Base-by-base conservation (phyloP, 2,113 vertebrate genomes). In the Clarias magur region DNA sequence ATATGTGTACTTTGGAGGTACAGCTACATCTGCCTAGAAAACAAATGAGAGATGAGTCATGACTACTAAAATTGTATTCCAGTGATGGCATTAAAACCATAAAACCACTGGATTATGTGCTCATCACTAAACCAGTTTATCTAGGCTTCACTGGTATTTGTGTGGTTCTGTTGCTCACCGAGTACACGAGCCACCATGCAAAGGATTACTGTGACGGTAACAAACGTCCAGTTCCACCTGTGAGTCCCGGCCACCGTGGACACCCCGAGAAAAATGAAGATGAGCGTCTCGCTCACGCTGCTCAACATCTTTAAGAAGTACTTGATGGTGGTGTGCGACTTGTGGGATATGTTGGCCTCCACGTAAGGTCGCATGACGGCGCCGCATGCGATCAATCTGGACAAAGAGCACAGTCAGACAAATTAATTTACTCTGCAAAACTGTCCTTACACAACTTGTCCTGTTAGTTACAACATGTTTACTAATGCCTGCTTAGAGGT, bases 301-400 rank as follows among this genome's bases (percentile, higher is more conserved):
- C 98, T 99, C 98, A 96, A 99, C 98, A 99, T 99, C 94, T 99
- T 99, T 87, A 99, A 93, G 92, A 99, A 99, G 86, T 99, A 99
- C 84, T 99, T 99, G 94, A 99, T 98, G 93, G 98, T 99, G 76
- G 98, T 99, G 94, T 99, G 98, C 25, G 98, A 99, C 90, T 99
- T 99, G 93, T 99, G 98, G 80, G 98, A 99, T 92, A 99, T 99
- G 92, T 99, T 99, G 89, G 98, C 98, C 91, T 99, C 98, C 93
- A 99, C 97, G 0, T 99, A 99, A 10, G 98, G 98, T 1, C 97
- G 93, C 97, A 97, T 99, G 84, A 98, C 95, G 0, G 97, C 98
- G 0, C 98, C 98, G 0, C 97, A 98, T 4, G 98, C 96, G 1
- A 99, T 99, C 65, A 99, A 94, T 75, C 98, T 99, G 93, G 21